phyloP scores from a whole-genome alignment of 2,113 vertebrate genomes.

The Oryzias curvinotus region DNA sequence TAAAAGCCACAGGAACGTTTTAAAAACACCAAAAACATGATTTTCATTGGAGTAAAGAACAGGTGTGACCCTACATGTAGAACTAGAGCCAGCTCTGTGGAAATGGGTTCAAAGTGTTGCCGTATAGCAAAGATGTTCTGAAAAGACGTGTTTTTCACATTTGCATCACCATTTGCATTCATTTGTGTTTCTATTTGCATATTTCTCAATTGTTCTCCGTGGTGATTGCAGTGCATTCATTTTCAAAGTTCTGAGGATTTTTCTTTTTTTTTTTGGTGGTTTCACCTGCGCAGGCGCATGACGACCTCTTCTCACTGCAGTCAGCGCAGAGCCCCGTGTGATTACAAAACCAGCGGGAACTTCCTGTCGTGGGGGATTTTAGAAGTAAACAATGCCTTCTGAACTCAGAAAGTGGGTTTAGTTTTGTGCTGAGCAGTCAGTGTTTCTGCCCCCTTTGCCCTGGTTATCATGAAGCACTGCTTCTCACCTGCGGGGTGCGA shows the following conservation, averaged over 20 bases:
- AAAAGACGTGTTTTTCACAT: background rate
- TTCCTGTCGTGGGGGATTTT: constrained; percentile 8
- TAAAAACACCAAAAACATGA: too few species aligned
- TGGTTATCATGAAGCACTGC: background rate
- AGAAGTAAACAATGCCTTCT: constrained; percentile 1
- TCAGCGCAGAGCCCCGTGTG: background rate
- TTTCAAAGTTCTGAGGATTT: background rate
- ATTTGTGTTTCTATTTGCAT: constrained; percentile 14
- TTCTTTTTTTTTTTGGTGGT: background rate
- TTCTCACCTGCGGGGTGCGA: background rate
- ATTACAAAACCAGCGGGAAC: constrained; percentile 6
- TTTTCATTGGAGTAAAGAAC: too few species aligned
- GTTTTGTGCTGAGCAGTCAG: constrained; percentile 21
- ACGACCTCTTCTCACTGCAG: background rate
- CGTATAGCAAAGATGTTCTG: background rate
- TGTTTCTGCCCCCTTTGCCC: background rate
- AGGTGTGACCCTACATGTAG: too few species aligned
- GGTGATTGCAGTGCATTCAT: constrained; percentile 15
- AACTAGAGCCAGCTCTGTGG: too few species aligned
- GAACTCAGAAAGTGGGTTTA: constrained; percentile 4
- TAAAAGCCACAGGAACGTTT: too few species aligned
- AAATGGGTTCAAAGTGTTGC: too few species aligned
- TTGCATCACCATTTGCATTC: constrained; percentile 34
- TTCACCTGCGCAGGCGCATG: background rate
- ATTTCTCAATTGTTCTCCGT: background rate